Evolutionary conservation across 2,113 vertebrate genomes (phyloP), one percentile per base, ranked within the genome.

Genomic region (Catharus fuscescens): DNA sequence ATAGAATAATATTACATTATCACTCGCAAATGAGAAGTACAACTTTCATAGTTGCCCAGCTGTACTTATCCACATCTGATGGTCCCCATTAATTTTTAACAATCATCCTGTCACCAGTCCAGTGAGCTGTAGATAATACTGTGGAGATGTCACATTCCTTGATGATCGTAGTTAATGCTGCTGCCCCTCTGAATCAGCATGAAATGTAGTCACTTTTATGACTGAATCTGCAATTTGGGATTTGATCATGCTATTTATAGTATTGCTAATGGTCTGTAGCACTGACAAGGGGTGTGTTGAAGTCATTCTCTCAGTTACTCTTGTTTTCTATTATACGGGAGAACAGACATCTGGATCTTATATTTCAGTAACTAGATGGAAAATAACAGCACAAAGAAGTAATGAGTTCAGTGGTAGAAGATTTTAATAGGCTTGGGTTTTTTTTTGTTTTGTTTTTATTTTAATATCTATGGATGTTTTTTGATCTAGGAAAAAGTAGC

Each of bases 191-290:
- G 94, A 86, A 94, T 94, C 94, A 95, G 83, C 77, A 45, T 81
- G 94, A 97, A 92, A 88, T 80, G 71, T 54, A 83, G 86, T 88
- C 47, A 24, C 7, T 92, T 91, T 95, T 95, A 94, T 89, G 92
- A 92, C 64, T 79, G 91, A 93, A 95, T 94, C 83, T 93, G 69
- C 86, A 94, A 74, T 92, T 50, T 91, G 77, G 83, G 91, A 84
- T 94, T 91, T 91, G 77, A 95, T 93, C 69, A 17, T 86, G 53
- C 80, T 95, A 92, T 95, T 95, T 95, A 89, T 92, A 88, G 88
- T 86, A 86, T 64, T 95, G 71, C 25, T 93, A 94, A 91, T 93
- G 86, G 48, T 71, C 86, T 95, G 73, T 60, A 88, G 54, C 91
- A 74, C 76, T 83, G 95, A 86, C 67, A 88, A 95, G 76, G 71